Evolutionary conservation across 1,140 invertebrate species (phyloP), one percentile per base, ranked within the genome.

Genomic region (Zophobas atratus): DNA sequence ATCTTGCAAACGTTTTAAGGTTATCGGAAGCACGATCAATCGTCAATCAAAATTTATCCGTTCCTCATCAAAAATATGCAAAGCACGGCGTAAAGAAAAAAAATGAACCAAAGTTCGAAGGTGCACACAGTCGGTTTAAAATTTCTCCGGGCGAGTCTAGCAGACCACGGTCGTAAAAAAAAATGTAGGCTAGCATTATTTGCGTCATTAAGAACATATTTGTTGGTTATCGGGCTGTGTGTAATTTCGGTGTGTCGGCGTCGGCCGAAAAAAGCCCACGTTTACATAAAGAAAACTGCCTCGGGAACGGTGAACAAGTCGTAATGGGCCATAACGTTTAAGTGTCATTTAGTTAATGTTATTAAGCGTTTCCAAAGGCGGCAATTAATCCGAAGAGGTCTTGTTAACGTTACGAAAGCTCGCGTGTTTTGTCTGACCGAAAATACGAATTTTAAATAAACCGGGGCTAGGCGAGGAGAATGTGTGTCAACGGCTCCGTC

Each of bases 291-390:
- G 60, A 41, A 39, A 38, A 33, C 1, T 35, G 55, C 55, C 55
- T 43, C 38, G 43, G 39, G 39, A 67, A 67, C 60, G 39, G 60
- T 67, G 60, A 67, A 67, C 43, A 67, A 43, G 38, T 67, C 60
- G 38, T 67, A 67, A 67, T 67, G 60, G 60, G 60, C 60, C 60
- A 67, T 67, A 67, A 67, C 39, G 60, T 67, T 67, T 67, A 67
- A 67, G 60, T 67, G 60, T 67, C 60, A 67, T 67, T 67, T 67
- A 38, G 60, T 67, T 67, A 67, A 67, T 67, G 60, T 67, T 67
- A 67, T 67, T 67, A 67, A 67, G 43, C 60, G 60, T 67, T 67
- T 67, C 60, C 60, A 67, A 67, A 67, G 43, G 60, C 39, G 43
- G 60, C 60, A 67, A 67, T 67, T 67, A 67, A 67, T 46, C 43